phyloP scores from a whole-genome alignment of 1,140 invertebrate genomes.

The Lepeophtheirus salmonis region DNA sequence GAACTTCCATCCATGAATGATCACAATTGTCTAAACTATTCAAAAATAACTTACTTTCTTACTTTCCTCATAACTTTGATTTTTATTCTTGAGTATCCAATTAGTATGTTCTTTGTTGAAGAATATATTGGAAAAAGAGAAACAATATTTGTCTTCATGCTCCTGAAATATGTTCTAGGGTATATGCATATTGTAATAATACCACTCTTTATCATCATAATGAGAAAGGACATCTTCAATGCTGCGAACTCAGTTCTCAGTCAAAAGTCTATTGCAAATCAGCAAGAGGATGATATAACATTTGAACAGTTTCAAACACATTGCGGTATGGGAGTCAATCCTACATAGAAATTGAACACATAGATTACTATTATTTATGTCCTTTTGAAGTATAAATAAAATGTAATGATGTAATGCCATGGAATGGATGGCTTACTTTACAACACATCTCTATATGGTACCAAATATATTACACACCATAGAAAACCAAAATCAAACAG shows the following conservation, averaged over 20 bases:
- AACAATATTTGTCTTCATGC: slow-evolving; percentile 9
- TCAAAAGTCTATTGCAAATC: neutral
- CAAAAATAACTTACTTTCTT: neutral
- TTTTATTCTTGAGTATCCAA: slow-evolving; percentile 6
- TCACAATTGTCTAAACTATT: neutral
- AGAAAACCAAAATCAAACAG: too few relatives aligned
- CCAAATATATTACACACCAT: too few relatives aligned
- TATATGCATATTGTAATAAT: slow-evolving; percentile 2
- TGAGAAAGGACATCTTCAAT: slow-evolving; percentile 3
- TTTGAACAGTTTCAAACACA: slow-evolving; percentile 13
- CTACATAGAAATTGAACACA: too few relatives aligned
- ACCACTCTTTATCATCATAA: neutral
- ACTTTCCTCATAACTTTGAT: neutral
- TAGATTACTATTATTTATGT: too few relatives aligned
- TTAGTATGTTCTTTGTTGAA: slow-evolving; percentile 2
- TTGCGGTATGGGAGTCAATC: slow-evolving; percentile 10
- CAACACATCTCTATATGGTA: too few relatives aligned
- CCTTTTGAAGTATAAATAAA: too few relatives aligned
- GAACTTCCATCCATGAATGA: neutral
- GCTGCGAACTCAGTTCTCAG: neutral
- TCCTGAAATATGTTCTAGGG: slow-evolving; percentile 4
- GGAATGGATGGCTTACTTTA: too few relatives aligned
- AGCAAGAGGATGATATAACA: slow-evolving; percentile 4
- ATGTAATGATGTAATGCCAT: too few relatives aligned
- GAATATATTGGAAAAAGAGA: neutral